Conservation (phyloP, 2,113 vertebrate genomes). For the Sisor rabdophorus region DNA sequence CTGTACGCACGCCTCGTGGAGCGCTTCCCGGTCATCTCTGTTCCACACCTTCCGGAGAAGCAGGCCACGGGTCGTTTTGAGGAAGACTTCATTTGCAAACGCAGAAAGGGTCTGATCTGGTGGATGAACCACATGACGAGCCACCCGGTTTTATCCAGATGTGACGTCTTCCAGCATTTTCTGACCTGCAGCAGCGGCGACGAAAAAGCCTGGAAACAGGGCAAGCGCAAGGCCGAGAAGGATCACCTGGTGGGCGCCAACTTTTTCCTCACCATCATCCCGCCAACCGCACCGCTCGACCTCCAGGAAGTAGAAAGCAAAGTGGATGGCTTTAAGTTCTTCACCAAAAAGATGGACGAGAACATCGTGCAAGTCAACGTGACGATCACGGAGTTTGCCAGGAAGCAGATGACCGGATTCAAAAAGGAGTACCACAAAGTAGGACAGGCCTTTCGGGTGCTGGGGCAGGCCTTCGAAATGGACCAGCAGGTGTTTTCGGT, state of each 20-base stretch:
- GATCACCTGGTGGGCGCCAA: slow-evolving; percentile 93
- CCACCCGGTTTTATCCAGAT: slow-evolving; percentile 88
- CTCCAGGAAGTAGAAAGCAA: slow-evolving; percentile 91
- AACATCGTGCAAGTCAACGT: slow-evolving; percentile 86
- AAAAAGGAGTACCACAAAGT: slow-evolving; percentile 98
- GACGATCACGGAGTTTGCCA: slow-evolving; percentile 86
- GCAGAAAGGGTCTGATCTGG: slow-evolving; percentile 90
- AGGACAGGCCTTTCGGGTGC: slow-evolving; percentile 85
- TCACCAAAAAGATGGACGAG: slow-evolving; percentile 95
- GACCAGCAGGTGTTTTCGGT: slow-evolving; percentile 88
- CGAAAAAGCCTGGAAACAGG: slow-evolving; percentile 95
- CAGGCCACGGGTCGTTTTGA: slow-evolving; percentile 95
- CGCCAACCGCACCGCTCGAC: slow-evolving; percentile 79
- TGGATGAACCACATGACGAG: slow-evolving; percentile 99
- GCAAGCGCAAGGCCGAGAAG: slow-evolving; percentile 92
- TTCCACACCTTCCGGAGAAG: slow-evolving; percentile 93
- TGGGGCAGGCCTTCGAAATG: slow-evolving; percentile 89
- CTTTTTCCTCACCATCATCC: slow-evolving; percentile 91
- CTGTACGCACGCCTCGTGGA: slow-evolving; percentile 87
- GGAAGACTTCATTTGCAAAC: slow-evolving; percentile 96
- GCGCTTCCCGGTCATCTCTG: slow-evolving; percentile 93
- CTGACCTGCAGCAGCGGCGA: slow-evolving; percentile 81
- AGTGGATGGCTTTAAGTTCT: slow-evolving; percentile 89
- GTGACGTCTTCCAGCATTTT: slow-evolving; percentile 94
- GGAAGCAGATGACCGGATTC: slow-evolving; percentile 90